These are phyloP conservation scores for Phortica magna DNA, from an alignment of 2,888 invertebrate species.

Conservation along the genomic window DNA sequence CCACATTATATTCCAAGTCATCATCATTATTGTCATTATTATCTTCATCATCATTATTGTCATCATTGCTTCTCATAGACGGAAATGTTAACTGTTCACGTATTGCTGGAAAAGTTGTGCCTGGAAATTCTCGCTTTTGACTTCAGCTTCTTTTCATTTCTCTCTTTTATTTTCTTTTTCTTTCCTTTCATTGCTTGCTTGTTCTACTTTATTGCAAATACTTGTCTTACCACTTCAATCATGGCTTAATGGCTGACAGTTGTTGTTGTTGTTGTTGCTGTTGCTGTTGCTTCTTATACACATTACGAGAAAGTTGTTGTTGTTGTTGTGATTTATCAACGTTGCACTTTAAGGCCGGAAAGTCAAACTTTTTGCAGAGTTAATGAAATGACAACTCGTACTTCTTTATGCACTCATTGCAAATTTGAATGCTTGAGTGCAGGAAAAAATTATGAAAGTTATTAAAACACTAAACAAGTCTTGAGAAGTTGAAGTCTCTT, in stretches of 20 bases:
- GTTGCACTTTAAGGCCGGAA: conserved; percentile 40
- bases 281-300: conserved; percentile 41
- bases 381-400: not conserved
- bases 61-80: not conserved
- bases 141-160: conserved; percentile 47
- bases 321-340: conserved; percentile 55
- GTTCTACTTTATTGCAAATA: conserved; percentile 31
- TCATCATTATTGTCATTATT: not conserved
- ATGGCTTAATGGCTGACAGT: conserved; percentile 54
- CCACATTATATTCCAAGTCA: not conserved
- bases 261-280: conserved; percentile 41
- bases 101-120: conserved; percentile 21
- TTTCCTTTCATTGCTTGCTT: conserved; percentile 31
- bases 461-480: no score
- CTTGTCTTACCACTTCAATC: conserved; percentile 28
- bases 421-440: no score
- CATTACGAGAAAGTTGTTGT: conserved; percentile 34
- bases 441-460: no score
- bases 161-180: conserved; percentile 61
- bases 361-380: not conserved
- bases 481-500: no score
- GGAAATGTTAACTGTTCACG: conserved; percentile 25
- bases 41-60: conserved; percentile 1
- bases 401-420: no score
- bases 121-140: conserved; percentile 16